Evolutionary conservation across 2,113 vertebrate species (phyloP), one percentile per base, ranked within the genome.

Genomic region (western clawed frog (Xenopus tropicalis)): DNA sequence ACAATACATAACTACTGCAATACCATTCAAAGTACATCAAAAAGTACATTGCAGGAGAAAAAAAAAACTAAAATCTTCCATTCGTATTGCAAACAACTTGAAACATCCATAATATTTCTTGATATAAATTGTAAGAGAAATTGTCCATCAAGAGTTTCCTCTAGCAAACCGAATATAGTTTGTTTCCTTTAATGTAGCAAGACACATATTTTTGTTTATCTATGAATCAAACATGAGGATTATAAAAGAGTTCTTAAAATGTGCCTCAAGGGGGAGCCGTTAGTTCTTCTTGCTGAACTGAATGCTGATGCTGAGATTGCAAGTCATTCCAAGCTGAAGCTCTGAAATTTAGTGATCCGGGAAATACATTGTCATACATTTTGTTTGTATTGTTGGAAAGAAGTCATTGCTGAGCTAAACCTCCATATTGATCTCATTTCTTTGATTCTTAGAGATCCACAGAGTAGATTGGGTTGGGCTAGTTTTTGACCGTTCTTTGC

Each of bases 371-470:
- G 65, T 70, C 71, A 80, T 69, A 61, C 56, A 44, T 74, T 67
- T 78, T 80, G 73, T 74, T 80, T 64, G 83, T 82, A 82, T 67
- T 78, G 59, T 74, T 57, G 73, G 62, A 44, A 69, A 20, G 72
- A 79, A 83, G 79, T 85, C 83, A 84, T 63, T 79, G 66, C 71
- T 62, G 71, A 68, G 37, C 89, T 91, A 98, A 77, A 96, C 93
- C 79, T 95, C 94, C 91, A 95, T 94, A 83, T 86, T 89, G 71
- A 82, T 88, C 80, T 95, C 93, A 25, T 91, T 84, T 83, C 94
- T 94, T 61, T 90, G 87, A 1, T 85, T 86, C 81, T 91, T 93
- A 78, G 96, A 95, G 87, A 99, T 99, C 97, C 97, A 98, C 48
- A 99, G 81, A 20, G 91, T 95, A 20, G 96, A 93, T 72, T 93